These are phyloP conservation scores for Zalophus californianus DNA, from an alignment of 2,797 vertebrate genomes.

Conservation along the genomic window DNA sequence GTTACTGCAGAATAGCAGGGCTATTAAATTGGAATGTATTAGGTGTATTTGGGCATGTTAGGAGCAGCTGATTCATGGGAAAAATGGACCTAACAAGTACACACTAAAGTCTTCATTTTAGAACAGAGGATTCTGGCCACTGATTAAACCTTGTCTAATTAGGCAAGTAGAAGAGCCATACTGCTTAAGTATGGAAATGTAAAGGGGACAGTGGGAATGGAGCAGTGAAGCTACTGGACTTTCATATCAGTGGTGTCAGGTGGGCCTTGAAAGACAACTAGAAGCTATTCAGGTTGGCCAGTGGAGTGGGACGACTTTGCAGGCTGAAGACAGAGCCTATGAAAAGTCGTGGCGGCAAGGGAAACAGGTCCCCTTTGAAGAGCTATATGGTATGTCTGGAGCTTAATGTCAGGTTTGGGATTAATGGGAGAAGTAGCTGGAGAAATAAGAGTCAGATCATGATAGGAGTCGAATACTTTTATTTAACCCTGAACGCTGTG, in stretches of 20 bases:
- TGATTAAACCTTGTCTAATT: not conserved
- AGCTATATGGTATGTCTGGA: not conserved
- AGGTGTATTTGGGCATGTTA: not conserved
- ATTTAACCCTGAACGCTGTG: not conserved
- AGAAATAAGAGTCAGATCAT: not conserved
- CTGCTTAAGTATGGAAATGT: not conserved
- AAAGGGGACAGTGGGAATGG: rapidly evolving
- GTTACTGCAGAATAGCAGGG: not conserved
- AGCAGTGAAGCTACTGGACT: not conserved
- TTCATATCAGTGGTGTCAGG: not conserved
- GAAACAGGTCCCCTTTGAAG: not conserved
- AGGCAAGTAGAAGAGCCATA: not conserved
- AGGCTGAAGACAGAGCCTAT: not conserved
- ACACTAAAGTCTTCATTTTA: not conserved
- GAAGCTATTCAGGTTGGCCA: too few species aligned
- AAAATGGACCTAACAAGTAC: not conserved
- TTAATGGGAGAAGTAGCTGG: not conserved
- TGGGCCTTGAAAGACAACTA: not conserved
- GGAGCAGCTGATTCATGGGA: not conserved
- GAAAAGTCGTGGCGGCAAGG: not conserved
- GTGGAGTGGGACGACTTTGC: too few species aligned
- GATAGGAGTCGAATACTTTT: not conserved
- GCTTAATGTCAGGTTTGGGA: not conserved
- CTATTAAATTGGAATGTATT: not conserved
- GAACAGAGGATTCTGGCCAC: not conserved